These are phyloP conservation scores for mouse (Mus musculus) DNA, from an alignment of 2,113 vertebrate genomes.

Conservation along the genomic window DNA sequence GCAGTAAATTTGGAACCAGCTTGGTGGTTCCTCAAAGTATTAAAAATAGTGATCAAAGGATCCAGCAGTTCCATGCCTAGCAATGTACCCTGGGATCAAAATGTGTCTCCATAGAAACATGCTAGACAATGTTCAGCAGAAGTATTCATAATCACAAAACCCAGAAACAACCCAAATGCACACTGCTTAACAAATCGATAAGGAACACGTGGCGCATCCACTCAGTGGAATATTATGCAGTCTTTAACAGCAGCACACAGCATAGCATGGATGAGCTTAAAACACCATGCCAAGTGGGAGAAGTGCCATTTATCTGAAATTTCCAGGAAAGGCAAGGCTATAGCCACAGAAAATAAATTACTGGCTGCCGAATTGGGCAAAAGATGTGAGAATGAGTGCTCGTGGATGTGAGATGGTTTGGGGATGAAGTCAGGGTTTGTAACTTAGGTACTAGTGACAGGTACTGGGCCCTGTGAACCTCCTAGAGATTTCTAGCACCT, in stretches of 20 bases:
- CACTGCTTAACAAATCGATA: neutral
- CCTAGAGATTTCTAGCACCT: neutral
- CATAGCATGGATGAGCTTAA: neutral
- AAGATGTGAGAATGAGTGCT: neutral
- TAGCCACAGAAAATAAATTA: neutral
- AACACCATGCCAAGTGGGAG: neutral
- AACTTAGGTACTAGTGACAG: neutral
- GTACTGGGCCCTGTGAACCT: neutral
- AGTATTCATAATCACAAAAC: neutral
- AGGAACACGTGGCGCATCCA: neutral
- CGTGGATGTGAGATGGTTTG: neutral
- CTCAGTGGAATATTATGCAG: neutral
- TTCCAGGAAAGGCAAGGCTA: neutral
- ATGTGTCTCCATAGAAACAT: neutral
- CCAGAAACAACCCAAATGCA: neutral
- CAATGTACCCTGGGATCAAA: neutral
- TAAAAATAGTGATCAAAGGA: slow-evolving; percentile 19
- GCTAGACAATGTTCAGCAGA: neutral
- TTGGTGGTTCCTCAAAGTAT: slow-evolving; percentile 15
- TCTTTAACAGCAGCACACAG: neutral
- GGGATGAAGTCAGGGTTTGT: neutral
- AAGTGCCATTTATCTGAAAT: neutral
- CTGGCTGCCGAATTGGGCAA: neutral
- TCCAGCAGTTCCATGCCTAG: neutral
- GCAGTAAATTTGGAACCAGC: neutral